Percentiles rank a stretch among this genome's conserved stretches.
phyloP scores from a whole-genome alignment of 2,888 invertebrate species.

The Magallana nippona region DNA sequence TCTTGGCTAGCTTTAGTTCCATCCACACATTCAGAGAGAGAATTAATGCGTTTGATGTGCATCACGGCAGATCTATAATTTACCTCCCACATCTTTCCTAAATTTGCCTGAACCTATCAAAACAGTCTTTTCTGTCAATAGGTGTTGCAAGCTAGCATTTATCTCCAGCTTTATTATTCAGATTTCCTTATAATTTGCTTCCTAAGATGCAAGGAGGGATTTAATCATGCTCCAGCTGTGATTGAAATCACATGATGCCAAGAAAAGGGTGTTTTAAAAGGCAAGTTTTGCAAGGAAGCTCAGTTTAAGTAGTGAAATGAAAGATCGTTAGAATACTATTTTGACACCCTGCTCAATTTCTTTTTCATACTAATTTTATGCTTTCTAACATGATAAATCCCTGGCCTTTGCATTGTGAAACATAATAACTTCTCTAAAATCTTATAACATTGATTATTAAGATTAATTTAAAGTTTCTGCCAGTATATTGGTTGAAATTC shows the following conservation, averaged over 20 bases:
- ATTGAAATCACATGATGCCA: constrained; percentile 29
- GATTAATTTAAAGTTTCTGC: no score
- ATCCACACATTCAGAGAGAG: not conserved
- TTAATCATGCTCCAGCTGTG: constrained; percentile 30
- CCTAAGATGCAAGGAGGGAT: constrained; percentile 12
- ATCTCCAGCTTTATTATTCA: not conserved
- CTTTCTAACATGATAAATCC: constrained; percentile 25
- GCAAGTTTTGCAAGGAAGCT: not conserved
- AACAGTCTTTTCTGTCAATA: constrained; percentile 30
- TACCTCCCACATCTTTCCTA: constrained; percentile 47
- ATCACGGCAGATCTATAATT: not conserved
- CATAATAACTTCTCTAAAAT: no score
- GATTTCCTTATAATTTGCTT: not conserved
- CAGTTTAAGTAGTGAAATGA: not conserved
- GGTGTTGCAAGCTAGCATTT: not conserved
- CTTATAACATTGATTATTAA: no score
- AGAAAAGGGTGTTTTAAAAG: not conserved
- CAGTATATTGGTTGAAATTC: no score
- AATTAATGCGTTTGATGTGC: constrained; percentile 16
- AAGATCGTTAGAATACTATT: not conserved
- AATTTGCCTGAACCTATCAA: constrained; percentile 43
- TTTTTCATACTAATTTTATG: not conserved
- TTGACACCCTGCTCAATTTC: not conserved
- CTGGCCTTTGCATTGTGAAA: constrained; percentile 25
- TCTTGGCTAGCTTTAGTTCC: not conserved